Evolutionary conservation across 2,113 vertebrate genomes (phyloP).

Genomic region (Macheiramphus alcinus): DNA sequence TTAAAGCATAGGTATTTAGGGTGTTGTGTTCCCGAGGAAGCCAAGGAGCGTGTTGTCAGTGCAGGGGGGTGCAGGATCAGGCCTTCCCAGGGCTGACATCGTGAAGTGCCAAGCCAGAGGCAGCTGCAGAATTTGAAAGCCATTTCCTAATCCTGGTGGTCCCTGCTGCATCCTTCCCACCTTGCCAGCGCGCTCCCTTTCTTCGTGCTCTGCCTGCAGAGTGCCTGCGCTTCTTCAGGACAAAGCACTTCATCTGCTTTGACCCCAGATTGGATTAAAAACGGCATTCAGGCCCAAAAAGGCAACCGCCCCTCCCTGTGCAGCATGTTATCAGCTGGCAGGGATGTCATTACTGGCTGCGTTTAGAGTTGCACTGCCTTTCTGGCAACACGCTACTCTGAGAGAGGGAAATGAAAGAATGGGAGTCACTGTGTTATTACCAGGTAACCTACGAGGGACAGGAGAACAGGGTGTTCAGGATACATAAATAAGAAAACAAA

Average conservation of each 20-base stretch:
- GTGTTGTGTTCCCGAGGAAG: not conserved
- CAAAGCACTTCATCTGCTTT: not conserved
- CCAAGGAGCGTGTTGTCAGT: not conserved
- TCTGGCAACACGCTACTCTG: accelerated
- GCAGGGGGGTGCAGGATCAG: not conserved
- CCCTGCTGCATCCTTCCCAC: not conserved
- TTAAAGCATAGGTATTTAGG: not conserved
- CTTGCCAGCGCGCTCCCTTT: not conserved
- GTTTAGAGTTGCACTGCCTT: not conserved
- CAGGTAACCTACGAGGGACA: not conserved
- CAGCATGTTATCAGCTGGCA: not conserved
- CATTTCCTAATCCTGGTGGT: not conserved
- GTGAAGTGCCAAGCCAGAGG: not conserved
- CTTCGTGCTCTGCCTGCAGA: not conserved
- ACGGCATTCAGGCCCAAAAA: not conserved
- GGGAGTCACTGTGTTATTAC: not conserved
- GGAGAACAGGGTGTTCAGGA: not conserved
- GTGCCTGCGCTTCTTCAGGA: accelerated
- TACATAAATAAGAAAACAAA: not conserved
- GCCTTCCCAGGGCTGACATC: not conserved
- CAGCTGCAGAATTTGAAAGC: not conserved
- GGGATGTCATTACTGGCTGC: not conserved
- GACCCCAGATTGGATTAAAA: not conserved
- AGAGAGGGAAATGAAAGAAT: not conserved
- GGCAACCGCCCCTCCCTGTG: accelerated